Conservation (phyloP, 2,888 invertebrate genomes). For the Epinotia brunnichana region DNA sequence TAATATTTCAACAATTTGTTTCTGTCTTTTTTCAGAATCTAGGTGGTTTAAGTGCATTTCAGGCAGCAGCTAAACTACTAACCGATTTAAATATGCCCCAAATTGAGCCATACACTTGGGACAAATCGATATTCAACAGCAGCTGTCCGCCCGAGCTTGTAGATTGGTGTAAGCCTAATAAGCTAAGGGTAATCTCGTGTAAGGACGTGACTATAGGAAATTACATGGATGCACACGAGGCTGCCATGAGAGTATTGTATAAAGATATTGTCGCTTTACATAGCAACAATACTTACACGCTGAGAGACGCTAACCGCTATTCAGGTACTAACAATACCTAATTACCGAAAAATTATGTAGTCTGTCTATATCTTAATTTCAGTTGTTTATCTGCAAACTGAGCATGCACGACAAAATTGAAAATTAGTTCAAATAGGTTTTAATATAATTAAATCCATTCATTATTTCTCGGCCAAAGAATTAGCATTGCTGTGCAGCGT, state of each 20-base stretch:
- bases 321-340: constrained; percentile 65
- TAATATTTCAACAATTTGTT: neutral
- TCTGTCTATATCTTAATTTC: too few relatives aligned
- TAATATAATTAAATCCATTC: too few relatives aligned
- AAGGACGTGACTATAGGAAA: constrained; percentile 78
- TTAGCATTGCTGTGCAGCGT: too few relatives aligned
- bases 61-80: constrained; percentile 75
- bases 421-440: too few relatives aligned
- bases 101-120: constrained; percentile 73
- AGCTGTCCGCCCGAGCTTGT: constrained; percentile 76
- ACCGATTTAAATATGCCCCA: constrained; percentile 74
- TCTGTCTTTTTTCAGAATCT: constrained; percentile 68
- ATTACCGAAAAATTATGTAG: too few relatives aligned
- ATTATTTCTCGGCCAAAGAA: too few relatives aligned
- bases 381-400: too few relatives aligned
- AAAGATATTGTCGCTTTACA: constrained; percentile 74
- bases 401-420: too few relatives aligned
- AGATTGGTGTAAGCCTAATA: constrained; percentile 78
- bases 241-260: constrained; percentile 76
- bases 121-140: constrained; percentile 76
- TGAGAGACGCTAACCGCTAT: constrained; percentile 76
- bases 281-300: constrained; percentile 77
- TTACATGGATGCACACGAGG: constrained; percentile 82
- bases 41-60: constrained; percentile 75
- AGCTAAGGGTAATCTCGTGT: constrained; percentile 78